phyloP scores from a whole-genome alignment of 2,888 invertebrate genomes.

The Hermaeophaga mercurialis region DNA sequence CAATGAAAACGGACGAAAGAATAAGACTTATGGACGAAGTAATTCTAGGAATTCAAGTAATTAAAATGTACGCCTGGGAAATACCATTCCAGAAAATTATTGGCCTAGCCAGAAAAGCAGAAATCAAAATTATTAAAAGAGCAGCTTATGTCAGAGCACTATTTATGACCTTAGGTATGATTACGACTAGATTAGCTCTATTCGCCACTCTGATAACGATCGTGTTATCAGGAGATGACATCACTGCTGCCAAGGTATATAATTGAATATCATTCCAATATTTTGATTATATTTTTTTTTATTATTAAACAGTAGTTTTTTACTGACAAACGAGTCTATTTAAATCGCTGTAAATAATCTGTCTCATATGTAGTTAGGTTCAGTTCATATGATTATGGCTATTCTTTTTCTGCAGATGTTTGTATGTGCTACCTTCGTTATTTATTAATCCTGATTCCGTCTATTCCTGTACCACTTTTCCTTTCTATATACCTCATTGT shows the following conservation, averaged over 20 bases:
- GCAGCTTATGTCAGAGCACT: slow-evolving; percentile 68
- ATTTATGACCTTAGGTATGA: slow-evolving; percentile 76
- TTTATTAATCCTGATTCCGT: no score
- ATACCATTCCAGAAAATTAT: slow-evolving; percentile 70
- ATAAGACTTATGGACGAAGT: slow-evolving; percentile 95
- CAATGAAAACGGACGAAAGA: slow-evolving; percentile 84
- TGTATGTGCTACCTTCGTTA: no score
- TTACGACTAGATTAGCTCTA: slow-evolving; percentile 54
- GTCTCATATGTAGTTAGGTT: no score
- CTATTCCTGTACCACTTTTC: no score
- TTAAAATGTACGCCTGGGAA: slow-evolving; percentile 79
- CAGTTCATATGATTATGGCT: no score
- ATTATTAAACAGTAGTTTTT: no score
- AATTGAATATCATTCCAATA: no score
- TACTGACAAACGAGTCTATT: no score
- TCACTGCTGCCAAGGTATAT: slow-evolving; percentile 72
- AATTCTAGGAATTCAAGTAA: slow-evolving; percentile 87
- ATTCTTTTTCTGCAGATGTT: no score
- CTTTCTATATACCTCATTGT: no score
- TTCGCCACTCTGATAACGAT: slow-evolving; percentile 66
- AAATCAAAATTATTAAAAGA: slow-evolving; percentile 64
- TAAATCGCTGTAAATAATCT: no score
- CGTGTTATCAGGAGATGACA: slow-evolving; percentile 66
- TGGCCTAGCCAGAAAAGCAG: slow-evolving; percentile 61
- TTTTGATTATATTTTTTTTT: no score